Evolutionary conservation across 2,888 invertebrate species (phyloP).

Genomic region (Tricholauxania praeusta): DNA sequence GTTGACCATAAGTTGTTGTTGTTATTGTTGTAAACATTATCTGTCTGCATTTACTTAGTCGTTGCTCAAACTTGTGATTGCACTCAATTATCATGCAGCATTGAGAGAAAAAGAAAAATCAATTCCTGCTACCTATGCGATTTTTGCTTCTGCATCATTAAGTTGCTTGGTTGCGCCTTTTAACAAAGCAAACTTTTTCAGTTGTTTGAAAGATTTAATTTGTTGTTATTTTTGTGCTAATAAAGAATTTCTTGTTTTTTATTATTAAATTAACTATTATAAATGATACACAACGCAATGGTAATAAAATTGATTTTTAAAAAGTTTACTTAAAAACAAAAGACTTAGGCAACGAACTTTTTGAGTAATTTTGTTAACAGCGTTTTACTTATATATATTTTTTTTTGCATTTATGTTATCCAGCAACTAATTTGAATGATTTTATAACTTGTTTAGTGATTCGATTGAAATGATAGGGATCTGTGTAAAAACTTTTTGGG

Average conservation of each 20-base stretch:
- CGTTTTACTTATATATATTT: no score
- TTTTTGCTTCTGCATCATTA: not conserved
- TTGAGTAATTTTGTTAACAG: no score
- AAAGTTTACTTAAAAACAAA: not conserved
- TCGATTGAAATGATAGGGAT: no score
- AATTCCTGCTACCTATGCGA: no score
- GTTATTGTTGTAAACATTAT: slow-evolving; percentile 15
- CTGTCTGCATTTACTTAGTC: slow-evolving; percentile 13
- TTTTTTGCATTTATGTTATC: no score
- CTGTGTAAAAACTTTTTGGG: no score
- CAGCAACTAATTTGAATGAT: no score
- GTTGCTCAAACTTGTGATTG: slow-evolving; percentile 17
- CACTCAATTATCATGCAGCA: slow-evolving; percentile 30
- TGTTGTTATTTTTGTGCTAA: not conserved
- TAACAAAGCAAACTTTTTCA: slow-evolving; percentile 46
- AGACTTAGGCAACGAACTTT: not conserved
- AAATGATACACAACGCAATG: not conserved
- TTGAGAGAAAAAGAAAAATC: not conserved
- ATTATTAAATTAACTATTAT: slow-evolving; percentile 32
- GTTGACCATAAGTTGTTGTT: slow-evolving; percentile 40
- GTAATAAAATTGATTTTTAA: not conserved
- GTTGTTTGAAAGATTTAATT: not conserved
- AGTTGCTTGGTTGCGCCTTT: slow-evolving; percentile 45
- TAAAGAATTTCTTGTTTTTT: slow-evolving; percentile 21
- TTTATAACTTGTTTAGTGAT: no score